These are phyloP conservation scores for Arizona elegans DNA, from an alignment of 2,113 vertebrate genomes.

Conservation along the genomic window DNA sequence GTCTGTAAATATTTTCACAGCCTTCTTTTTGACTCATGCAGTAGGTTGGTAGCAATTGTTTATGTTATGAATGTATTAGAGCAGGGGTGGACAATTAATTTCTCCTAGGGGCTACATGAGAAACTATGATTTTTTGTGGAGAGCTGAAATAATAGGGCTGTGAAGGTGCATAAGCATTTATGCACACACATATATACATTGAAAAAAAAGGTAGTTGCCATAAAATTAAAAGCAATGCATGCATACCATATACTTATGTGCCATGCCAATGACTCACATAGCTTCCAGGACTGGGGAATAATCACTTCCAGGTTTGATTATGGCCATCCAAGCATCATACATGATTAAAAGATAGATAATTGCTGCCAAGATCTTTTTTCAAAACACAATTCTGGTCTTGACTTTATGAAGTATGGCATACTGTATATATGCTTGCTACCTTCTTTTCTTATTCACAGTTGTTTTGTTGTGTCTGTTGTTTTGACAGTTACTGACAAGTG, in stretches of 20 bases:
- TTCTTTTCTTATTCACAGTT: neutral
- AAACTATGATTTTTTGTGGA: neutral
- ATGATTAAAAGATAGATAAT: neutral
- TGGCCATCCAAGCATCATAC: neutral
- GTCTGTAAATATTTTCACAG: no score
- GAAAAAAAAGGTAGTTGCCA: no score
- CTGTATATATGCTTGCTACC: neutral
- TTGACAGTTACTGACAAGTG: constrained; percentile 27
- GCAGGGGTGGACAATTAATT: neutral
- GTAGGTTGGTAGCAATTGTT: no score
- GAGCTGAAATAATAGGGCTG: neutral
- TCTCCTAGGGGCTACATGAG: neutral
- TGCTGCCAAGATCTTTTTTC: neutral
- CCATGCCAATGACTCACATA: neutral
- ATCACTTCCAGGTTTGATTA: neutral
- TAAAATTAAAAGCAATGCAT: no score
- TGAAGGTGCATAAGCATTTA: neutral
- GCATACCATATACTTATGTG: no score
- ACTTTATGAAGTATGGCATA: neutral
- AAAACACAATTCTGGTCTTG: neutral
- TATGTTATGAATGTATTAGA: neutral
- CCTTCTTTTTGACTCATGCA: no score
- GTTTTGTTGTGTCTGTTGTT: neutral
- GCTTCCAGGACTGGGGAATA: neutral
- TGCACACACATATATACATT: no score